Base-by-base conservation (phyloP, 2,888 invertebrate species). In the Osedax fenrisi region DNA sequence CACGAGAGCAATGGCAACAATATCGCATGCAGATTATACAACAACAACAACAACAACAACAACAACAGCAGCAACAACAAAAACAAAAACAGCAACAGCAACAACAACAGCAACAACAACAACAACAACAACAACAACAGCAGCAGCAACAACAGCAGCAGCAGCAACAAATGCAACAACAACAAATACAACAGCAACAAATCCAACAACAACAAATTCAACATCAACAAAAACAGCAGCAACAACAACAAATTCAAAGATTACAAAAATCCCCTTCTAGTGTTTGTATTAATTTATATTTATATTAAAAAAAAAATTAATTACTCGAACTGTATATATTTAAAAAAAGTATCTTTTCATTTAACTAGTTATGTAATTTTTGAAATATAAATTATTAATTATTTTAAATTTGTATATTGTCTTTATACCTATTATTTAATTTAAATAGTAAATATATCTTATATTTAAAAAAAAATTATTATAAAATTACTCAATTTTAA, bases 61-160 rank as follows among this genome's bases (percentile, higher is more conserved):
- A 59, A 59, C 21, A 27, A 41, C 41, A 41, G 17, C 41, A 41
- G 17, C 41, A 41, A 41, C 41, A 41, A 41, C 41, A 41, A 41
- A 62, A 22, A 13, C 70, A 72, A 68, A 13, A 22, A 25, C 23
- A 62, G 66, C 3, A 23, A 21, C 73, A 74, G 61, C 73, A 74
- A 2, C 59, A 56, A 68, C 66, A 26, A 26, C 72, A 26, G 23
- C 69, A 68, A 22, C 75, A 72, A 26, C 72, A 72, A 27, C 62
- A 64, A 26, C 72, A 67, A 17, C 21, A 59, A 27, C n/a, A n/a
- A n/a, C 22, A 59, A 59, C 27, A 17, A 41, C 41, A 5, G 10
- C 41, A 17, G 41, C 10, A 41, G 17, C 41, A 41, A 17, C 61
- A 69, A 22, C 41, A 21, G 69, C 24, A 23, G 26, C 64, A 64